Evolutionary conservation across 1,140 invertebrate species (phyloP).

Genomic region (Eupristina koningsbergeri): DNA sequence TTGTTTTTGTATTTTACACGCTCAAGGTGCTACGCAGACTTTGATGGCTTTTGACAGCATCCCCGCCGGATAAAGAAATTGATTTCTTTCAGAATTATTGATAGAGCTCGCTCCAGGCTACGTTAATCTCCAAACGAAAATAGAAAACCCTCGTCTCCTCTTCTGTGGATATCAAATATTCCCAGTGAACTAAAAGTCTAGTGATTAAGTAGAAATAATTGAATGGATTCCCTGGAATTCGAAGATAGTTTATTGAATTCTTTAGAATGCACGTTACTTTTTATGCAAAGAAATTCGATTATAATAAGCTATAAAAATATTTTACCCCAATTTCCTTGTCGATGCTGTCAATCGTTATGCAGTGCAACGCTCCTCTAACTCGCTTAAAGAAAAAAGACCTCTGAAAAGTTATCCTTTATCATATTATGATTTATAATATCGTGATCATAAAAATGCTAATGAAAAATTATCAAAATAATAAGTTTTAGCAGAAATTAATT

Average conservation of each 20-base stretch:
- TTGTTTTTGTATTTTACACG: neutral
- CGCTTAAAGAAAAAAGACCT: neutral
- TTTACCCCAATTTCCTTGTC: neutral
- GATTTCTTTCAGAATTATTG: neutral
- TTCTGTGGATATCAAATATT: neutral
- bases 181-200: neutral
- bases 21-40: too few species aligned
- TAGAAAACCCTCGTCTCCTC: neutral
- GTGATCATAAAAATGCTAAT: neutral
- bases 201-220: neutral
- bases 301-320: neutral
- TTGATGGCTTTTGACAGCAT: too few species aligned
- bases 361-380: neutral
- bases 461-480: neutral
- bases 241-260: neutral
- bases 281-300: slow-evolving; percentile 3
- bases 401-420: neutral
- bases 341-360: neutral
- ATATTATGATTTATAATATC: neutral
- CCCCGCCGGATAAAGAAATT: neutral
- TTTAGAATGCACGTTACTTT: neutral
- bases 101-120: too few species aligned
- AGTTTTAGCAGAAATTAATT: too few species aligned
- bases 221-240: neutral
- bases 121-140: neutral